These are phyloP conservation scores for Rhabdornis inornatus DNA, from an alignment of 2,113 vertebrate species.

Conservation along the genomic window DNA sequence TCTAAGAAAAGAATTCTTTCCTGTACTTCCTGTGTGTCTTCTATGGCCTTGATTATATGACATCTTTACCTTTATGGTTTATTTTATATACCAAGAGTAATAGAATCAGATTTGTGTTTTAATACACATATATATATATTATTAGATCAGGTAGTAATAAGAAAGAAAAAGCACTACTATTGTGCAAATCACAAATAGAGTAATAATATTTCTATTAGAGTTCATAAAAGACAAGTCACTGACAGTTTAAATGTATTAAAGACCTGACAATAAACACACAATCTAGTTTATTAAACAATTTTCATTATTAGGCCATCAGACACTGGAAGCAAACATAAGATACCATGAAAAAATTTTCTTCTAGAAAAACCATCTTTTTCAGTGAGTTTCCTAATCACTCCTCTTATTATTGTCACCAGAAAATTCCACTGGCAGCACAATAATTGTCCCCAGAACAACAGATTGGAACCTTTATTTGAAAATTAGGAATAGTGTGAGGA, in stretches of 20 bases:
- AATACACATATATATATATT: too few species aligned
- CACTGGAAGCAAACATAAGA: not conserved
- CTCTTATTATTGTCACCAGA: not conserved
- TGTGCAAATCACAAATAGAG: not conserved
- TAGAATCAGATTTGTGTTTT: not conserved
- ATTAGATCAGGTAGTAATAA: not conserved
- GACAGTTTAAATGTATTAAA: not conserved
- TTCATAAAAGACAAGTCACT: not conserved
- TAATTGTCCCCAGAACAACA: not conserved
- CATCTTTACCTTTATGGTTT: not conserved
- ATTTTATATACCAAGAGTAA: not conserved
- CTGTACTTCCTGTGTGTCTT: not conserved
- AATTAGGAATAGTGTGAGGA: not conserved
- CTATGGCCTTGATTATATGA: not conserved
- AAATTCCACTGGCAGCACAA: not conserved
- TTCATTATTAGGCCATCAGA: not conserved
- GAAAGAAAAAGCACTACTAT: not conserved
- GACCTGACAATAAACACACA: not conserved
- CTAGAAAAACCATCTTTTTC: not conserved
- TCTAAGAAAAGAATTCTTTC: not conserved
- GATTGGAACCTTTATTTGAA: not conserved
- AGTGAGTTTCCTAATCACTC: not conserved
- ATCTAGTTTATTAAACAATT: not conserved
- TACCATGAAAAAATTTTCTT: not conserved
- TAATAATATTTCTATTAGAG: not conserved